Conservation (phyloP, 2,797 vertebrate genomes). For the Peromyscus nudipes region DNA sequence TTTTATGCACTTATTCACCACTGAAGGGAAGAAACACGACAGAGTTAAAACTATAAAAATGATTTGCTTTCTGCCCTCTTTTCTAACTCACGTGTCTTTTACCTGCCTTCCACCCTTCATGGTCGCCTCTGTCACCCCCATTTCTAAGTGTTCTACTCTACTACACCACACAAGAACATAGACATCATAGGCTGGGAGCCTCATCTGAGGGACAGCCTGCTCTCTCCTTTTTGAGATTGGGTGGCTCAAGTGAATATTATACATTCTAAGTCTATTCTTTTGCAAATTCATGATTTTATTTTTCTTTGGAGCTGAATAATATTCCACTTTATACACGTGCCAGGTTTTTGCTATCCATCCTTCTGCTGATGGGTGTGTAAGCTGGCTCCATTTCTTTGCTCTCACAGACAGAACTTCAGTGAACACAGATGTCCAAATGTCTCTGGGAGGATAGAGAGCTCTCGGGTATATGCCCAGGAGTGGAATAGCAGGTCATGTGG, state of each 20-base stretch:
- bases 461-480: neutral
- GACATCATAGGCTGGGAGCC: neutral
- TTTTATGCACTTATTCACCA: neutral
- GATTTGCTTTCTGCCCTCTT: neutral
- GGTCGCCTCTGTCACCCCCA: no score
- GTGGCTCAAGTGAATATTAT: neutral
- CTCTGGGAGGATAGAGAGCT: neutral
- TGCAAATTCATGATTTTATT: neutral
- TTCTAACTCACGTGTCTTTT: no score
- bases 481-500: neutral
- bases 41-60: neutral
- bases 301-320: neutral
- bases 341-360: neutral
- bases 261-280: neutral
- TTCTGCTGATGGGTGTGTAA: neutral
- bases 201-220: neutral
- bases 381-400: neutral
- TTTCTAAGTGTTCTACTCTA: neutral
- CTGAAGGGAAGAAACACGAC: neutral
- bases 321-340: neutral
- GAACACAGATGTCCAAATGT: neutral
- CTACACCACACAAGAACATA: fast-evolving
- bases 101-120: neutral
- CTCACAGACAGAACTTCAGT: neutral
- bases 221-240: neutral